Evolutionary conservation across 2,797 vertebrate genomes (phyloP), one percentile per base, ranked within the genome.

Genomic region (Astyanax mexicanus): DNA sequence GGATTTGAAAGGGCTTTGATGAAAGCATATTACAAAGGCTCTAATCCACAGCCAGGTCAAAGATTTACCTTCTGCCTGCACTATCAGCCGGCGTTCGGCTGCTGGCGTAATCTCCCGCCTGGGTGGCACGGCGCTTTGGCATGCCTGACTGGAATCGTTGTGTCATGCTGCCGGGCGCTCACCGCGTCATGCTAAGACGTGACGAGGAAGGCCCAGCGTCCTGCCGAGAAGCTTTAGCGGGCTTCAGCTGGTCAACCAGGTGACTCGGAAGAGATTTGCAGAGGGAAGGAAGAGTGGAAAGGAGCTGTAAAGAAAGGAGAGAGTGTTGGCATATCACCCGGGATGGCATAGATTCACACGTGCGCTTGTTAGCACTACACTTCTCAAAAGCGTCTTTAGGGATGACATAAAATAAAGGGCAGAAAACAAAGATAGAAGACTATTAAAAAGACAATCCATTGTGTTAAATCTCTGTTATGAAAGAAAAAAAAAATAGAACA

Each of bases 11-110:
- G 19, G 2, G 5, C 64, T 72, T 76, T 73, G 55, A 64, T 64
- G 38, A 75, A 72, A 78, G 60, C 62, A 38, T 72, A 75, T 78
- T 75, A 75, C 69, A 75, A 80, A 70, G 25, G 58, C 45, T 11
- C 13, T 79, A 76, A 78, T 81, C 79, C 72, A 62, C 21, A 21
- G 44, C 66, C 60, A 38, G 75, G 81, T 80, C 75, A 76, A 74
- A 80, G 68, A 67, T 54, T 71, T 74, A 72, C 55, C 47, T 71
- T 45, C 37, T 25, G 21, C 68, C 40, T 72, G 44, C 42, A 6
- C 68, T 78, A 55, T 81, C 67, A 79, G 69, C 61, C 21, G 35
- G 58, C n/a, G 25, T 51, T 32, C 19, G 6, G 13, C 4, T 12
- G 69, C 51, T 49, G 2, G n/a, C 32, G 69, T 79, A 79, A 78